Conservation (phyloP, 1,140 invertebrate species). For the Neomicropteryx cornuta region DNA sequence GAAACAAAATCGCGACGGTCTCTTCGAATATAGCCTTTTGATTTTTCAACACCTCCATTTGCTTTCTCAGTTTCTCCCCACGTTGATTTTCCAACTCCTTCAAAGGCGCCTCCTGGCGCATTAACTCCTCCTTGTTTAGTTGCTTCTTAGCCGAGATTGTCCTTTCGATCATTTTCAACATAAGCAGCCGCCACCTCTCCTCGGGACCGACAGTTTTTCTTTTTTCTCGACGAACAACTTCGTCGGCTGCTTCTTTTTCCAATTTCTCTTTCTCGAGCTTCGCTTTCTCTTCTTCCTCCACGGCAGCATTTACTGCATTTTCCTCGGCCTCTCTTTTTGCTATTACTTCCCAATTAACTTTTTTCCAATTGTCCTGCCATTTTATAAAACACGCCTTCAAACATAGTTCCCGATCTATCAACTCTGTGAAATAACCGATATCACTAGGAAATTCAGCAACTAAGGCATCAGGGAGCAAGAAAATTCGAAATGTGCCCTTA, state of each 20-base stretch:
- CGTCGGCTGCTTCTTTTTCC: slow-evolving; percentile 32
- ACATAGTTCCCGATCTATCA: slow-evolving; percentile 29
- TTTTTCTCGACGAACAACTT: slow-evolving; percentile 23
- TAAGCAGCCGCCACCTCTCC: slow-evolving; percentile 33
- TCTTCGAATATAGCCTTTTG: slow-evolving; percentile 37
- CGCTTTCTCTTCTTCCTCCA: slow-evolving; percentile 24
- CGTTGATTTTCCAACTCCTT: slow-evolving; percentile 32
- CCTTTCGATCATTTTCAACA: slow-evolving; percentile 34
- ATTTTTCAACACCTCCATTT: slow-evolving; percentile 38
- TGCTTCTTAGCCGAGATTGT: slow-evolving; percentile 38
- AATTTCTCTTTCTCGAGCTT: slow-evolving; percentile 27
- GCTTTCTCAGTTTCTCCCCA: slow-evolving; percentile 30
- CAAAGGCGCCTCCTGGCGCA: slow-evolving; percentile 34
- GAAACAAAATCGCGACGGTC: slow-evolving; percentile 35
- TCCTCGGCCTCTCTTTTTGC: slow-evolving; percentile 30
- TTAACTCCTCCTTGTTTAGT: slow-evolving; percentile 31
- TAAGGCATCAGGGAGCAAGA: slow-evolving; percentile 39
- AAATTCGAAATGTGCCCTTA: slow-evolving; percentile 49
- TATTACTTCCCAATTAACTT: slow-evolving; percentile 28
- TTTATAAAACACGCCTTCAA: slow-evolving; percentile 27
- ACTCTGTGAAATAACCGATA: slow-evolving; percentile 20
- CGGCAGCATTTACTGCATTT: slow-evolving; percentile 25
- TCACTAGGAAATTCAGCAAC: slow-evolving; percentile 25
- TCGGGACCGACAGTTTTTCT: slow-evolving; percentile 27
- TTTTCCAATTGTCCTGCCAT: slow-evolving; percentile 33